Conservation (phyloP, 2,888 invertebrate species). For the Polymixis flavicincta region DNA sequence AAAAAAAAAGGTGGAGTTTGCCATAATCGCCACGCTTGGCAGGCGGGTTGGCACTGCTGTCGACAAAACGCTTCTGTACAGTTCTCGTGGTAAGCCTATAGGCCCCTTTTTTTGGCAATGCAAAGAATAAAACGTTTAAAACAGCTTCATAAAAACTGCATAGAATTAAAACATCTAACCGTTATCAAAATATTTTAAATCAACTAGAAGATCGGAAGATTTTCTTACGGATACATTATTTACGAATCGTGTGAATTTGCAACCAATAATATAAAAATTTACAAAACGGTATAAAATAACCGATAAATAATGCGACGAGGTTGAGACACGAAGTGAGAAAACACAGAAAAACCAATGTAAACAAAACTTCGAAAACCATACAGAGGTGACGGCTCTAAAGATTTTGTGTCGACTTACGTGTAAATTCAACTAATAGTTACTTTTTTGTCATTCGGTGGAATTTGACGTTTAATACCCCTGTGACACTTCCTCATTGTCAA, state of each 20-base stretch:
- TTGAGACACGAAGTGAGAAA: neutral
- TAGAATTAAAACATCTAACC: neutral
- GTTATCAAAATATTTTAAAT: conserved; percentile 8
- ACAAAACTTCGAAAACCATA: neutral
- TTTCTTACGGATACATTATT: conserved; percentile 26
- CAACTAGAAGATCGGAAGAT: neutral
- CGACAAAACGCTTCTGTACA: too few relatives aligned
- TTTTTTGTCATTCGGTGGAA: too few relatives aligned
- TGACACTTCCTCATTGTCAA: too few relatives aligned
- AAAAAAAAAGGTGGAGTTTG: too few relatives aligned
- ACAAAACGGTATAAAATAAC: conserved; percentile 30
- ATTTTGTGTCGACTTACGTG: too few relatives aligned
- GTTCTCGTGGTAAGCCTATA: too few relatives aligned
- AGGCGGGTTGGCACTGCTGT: too few relatives aligned
- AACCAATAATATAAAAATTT: conserved; percentile 40
- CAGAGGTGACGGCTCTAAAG: too few relatives aligned
- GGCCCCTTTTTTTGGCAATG: too few relatives aligned
- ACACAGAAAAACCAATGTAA: neutral
- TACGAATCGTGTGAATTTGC: conserved; percentile 50
- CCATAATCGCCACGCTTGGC: too few relatives aligned
- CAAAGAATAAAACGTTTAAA: neutral
- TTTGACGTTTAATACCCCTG: neutral
- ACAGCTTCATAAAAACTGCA: neutral
- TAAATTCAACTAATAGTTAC: too few relatives aligned
- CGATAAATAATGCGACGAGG: conserved; percentile 55